Evolutionary conservation across 2,797 vertebrate genomes (phyloP).

Genomic region (Psittacula derbiana): DNA sequence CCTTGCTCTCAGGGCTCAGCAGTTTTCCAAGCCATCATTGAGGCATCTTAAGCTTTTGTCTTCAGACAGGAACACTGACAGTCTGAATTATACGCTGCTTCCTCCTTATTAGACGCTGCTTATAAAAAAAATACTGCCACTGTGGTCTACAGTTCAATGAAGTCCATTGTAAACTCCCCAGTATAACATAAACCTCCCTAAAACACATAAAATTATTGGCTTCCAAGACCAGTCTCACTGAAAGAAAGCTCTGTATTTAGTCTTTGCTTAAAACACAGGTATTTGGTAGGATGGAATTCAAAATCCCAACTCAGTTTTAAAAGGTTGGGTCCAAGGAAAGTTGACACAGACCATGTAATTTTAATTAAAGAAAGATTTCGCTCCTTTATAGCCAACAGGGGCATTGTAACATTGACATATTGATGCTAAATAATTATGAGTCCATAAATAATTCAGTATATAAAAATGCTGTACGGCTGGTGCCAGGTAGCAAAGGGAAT

Average conservation of each 20-base stretch:
- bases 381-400: constrained; percentile 61
- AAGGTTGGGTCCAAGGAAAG: constrained; percentile 65
- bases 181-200: constrained; percentile 62
- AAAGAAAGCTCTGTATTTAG: constrained; percentile 66
- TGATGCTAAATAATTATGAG: constrained; percentile 68
- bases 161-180: constrained; percentile 63
- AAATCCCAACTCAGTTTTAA: constrained; percentile 69
- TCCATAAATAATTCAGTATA: constrained; percentile 66
- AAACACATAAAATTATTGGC: constrained; percentile 72
- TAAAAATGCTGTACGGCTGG: constrained; percentile 41
- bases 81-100: constrained; percentile 66
- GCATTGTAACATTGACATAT: constrained; percentile 64
- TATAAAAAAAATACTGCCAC: constrained; percentile 50
- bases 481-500: constrained; percentile 28
- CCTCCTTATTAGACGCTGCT: constrained; percentile 56
- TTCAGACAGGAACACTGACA: constrained; percentile 41
- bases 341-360: constrained; percentile 70
- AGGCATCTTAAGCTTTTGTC: constrained; percentile 32
- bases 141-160: constrained; percentile 62
- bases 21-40: neutral
- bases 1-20: neutral
- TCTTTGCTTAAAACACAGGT: constrained; percentile 64
- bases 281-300: constrained; percentile 59
- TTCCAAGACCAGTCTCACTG: constrained; percentile 51
- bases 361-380: constrained; percentile 72